Conservation (phyloP, 2,113 vertebrate genomes). For the Nothocercus nigrocapillus region DNA sequence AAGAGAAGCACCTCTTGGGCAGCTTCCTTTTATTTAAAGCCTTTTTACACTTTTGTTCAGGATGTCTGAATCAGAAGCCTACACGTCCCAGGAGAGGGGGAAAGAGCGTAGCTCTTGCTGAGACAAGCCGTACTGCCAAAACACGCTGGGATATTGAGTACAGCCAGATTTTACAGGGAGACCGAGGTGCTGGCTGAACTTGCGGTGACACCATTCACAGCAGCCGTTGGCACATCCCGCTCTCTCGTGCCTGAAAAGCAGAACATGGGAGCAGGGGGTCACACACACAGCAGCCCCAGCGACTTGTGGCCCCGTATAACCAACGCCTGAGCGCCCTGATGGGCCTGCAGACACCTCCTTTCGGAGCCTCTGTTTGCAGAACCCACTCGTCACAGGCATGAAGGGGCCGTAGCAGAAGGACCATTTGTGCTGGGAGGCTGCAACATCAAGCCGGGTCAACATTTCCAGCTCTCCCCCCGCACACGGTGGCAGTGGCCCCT, state of each 20-base stretch:
- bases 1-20: neutral
- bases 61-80: neutral
- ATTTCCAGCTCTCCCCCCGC: neutral
- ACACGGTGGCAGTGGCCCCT: too few relatives aligned
- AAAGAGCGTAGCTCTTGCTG: neutral
- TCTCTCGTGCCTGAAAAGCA: neutral
- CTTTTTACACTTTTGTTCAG: neutral
- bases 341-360: neutral
- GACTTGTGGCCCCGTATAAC: fast-evolving
- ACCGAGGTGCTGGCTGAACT: neutral
- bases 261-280: neutral
- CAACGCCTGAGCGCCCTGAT: neutral
- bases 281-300: neutral
- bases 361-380: neutral
- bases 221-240: neutral
- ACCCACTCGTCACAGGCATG: fast-evolving
- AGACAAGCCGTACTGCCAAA: neutral
- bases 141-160: neutral
- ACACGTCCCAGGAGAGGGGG: neutral
- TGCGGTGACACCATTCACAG: neutral
- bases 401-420: neutral
- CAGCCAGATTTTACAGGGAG: neutral
- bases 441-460: neutral
- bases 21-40: neutral
- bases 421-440: neutral